Evolutionary conservation across 2,797 vertebrate genomes (phyloP).

Genomic region (Platyrinchus mystaceus): DNA sequence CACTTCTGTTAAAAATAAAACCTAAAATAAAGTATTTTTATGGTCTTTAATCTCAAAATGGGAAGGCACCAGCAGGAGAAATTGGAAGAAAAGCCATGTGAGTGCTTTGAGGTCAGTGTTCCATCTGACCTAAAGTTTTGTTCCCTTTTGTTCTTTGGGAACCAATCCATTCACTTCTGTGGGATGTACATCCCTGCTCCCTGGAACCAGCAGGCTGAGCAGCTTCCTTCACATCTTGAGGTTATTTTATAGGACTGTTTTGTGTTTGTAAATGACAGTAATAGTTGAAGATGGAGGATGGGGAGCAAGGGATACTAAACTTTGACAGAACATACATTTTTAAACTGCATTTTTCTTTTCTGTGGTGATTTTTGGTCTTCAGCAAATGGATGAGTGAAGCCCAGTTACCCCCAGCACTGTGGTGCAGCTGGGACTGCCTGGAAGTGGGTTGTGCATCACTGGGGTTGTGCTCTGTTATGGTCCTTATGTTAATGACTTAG

Average conservation of each 20-base stretch:
- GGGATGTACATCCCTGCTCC: background rate
- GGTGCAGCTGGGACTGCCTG: background rate
- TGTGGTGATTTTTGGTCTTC: background rate
- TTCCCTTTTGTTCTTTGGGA: constrained; percentile 23
- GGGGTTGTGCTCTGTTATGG: background rate
- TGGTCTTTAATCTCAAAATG: background rate
- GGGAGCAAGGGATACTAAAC: background rate
- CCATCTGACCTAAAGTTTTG: background rate
- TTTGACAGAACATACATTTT: background rate
- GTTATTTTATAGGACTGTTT: background rate
- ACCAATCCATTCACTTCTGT: background rate
- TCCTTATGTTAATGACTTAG: background rate
- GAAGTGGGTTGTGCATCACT: background rate
- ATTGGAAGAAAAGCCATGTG: background rate
- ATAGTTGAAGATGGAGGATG: accelerated
- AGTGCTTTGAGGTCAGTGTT: background rate
- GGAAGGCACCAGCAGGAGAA: background rate
- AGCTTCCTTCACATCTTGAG: background rate
- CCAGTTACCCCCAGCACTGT: too few species aligned
- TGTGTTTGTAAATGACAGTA: background rate
- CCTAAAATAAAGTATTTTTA: background rate
- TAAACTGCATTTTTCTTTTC: background rate
- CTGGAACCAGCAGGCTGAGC: background rate
- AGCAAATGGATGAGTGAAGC: background rate
- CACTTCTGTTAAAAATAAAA: background rate